Conservation (phyloP, 2,797 vertebrate species). For the Fistularia tabacaria region DNA sequence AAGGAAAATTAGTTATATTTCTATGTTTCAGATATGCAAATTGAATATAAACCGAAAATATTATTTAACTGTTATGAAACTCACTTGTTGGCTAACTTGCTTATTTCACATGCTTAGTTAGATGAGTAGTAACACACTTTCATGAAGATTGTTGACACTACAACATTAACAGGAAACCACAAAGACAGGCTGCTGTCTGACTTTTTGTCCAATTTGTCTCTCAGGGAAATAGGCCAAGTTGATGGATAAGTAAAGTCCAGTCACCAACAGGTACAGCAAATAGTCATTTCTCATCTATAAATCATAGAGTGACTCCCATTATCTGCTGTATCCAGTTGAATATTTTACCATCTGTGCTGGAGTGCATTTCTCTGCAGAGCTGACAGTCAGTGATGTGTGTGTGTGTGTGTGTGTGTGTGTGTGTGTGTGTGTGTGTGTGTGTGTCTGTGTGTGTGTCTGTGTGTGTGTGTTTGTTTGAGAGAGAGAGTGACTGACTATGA, state of each 20-base stretch:
- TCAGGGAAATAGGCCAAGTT: slow-evolving; percentile 24
- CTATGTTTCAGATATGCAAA: too few relatives aligned
- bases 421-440: slow-evolving; percentile 1
- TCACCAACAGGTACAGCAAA: slow-evolving; percentile 26
- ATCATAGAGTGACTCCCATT: slow-evolving; percentile 32
- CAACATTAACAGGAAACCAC: background rate
- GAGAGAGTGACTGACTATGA: too few relatives aligned
- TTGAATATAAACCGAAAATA: too few relatives aligned
- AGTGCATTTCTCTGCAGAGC: slow-evolving; percentile 10
- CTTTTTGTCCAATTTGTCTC: slow-evolving; percentile 23
- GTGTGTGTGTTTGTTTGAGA: slow-evolving; percentile 3
- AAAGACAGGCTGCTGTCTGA: background rate
- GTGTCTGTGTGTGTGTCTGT: background rate
- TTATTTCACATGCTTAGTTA: too few relatives aligned
- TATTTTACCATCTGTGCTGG: slow-evolving; percentile 38
- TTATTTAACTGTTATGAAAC: too few relatives aligned
- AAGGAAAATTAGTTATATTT: too few relatives aligned
- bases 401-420: background rate
- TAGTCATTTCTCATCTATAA: slow-evolving; percentile 45
- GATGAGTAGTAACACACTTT: too few relatives aligned
- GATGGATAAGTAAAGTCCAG: slow-evolving; percentile 10
- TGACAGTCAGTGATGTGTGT: slow-evolving; percentile 1
- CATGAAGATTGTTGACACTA: too few relatives aligned
- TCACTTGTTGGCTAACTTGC: too few relatives aligned
- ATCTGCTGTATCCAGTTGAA: slow-evolving; percentile 43